Base-by-base conservation (phyloP, 35 echinoderm and acorn worm genomes). In the Acanthaster planci region DNA sequence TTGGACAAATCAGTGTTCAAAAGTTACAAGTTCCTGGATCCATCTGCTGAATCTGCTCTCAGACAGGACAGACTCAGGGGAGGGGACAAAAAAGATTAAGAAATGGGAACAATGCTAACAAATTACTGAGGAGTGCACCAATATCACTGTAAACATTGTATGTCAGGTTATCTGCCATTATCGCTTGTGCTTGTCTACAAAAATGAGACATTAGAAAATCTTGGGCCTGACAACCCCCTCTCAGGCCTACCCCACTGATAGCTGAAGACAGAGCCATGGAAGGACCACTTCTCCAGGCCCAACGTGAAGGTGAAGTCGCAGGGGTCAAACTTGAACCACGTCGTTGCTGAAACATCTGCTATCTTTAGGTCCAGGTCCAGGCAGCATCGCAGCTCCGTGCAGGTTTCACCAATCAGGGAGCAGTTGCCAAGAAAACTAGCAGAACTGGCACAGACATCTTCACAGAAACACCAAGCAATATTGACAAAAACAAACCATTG, bases 251-350 rank as follows among this genome's bases (percentile, higher is more conserved):
- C 79, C 79, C 79, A 81, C 40, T 50, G 17, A 81, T 81, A 81
- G 21, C 27, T 56, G 32, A 81, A 81, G 79, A 81, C 50, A 7
- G 40, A 52, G 7, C 40, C 39, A 50, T 81, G 27, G 21, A 81
- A 81, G 6, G 51, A 30, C 40, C 51, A 81, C 6, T 44, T 81
- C 50, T 81, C 79, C 47, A 81, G 21, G 53, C 79, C 79, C 29
- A 81, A 34, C 9, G 79, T 26, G 79, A 81, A 81, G 44, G 78
- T 81, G 38, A 50, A 51, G 50, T 81, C 78, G 52, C 78, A 81
- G 21, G 78, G 78, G 50, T 81, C 44, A 52, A 52, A 81, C 40
- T 81, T 52, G 32, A 81, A 52, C 79, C 79, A 81, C 0, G 79
- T 32, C 32, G 79, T 56, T 16, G 51, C 79, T 5, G 78, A 81